Evolutionary conservation across 2,113 vertebrate genomes (phyloP), one percentile per base, ranked within the genome.

Genomic region (Strigops habroptila): DNA sequence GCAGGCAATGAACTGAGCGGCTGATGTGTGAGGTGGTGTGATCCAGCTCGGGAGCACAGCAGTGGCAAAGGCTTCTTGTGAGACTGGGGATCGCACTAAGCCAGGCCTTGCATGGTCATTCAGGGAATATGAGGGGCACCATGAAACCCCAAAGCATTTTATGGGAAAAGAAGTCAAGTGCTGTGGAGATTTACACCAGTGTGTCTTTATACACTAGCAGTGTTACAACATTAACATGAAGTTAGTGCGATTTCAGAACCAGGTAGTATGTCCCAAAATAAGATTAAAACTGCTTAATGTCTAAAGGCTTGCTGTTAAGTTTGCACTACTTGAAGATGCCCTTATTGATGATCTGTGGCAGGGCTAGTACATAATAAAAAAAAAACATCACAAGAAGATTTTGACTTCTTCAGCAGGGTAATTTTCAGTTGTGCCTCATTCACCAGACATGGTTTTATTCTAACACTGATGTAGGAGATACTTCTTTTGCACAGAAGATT

Each of bases 381-480:
- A 89, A 55, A 28, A 85, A 10, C 59, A 59, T 79, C 62, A 41
- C 17, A 64, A 77, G 80, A 79, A 25, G 73, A 63, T 76, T 95
- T 94, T 86, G 84, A 80, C 25, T 91, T 83, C 71, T 91, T 80
- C 60, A 82, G 74, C 77, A 69, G 41, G n/a, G 60, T 86, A 82
- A 70, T 57, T 95, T 91, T 86, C 28, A 91, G 73, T 71, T 85
- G 86, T 94, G 83, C 91, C 74, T 95, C 76, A 87, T 92, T 91
- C 94, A 63, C 64, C 91, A 94, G 84, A 93, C 69, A 95, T 74
- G 51, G 43, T 67, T 92, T 94, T 86, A 89, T 91, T 92, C 70
- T 90, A 91, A 67, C 64, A 17, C 75, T 87, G 90, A 82, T 93
- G 39, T 25, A 80, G 67, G 68, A 86, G 75, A 87, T 88, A 44